phyloP scores from a whole-genome alignment of 1,140 invertebrate species.

The Chironomus striatipennis region DNA sequence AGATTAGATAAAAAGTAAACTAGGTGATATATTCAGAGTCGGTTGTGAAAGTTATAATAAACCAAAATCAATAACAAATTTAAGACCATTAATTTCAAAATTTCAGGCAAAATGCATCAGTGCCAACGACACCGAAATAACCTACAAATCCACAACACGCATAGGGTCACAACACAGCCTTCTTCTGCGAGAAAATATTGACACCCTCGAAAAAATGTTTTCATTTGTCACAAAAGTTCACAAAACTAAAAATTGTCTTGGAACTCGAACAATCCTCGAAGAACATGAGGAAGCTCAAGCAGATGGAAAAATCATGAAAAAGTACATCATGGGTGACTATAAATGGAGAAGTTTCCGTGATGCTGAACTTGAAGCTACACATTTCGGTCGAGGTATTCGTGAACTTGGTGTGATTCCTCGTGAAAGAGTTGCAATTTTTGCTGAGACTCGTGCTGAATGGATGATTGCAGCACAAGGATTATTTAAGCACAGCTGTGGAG shows the following conservation, averaged over 20 bases:
- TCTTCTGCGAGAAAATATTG: conserved; percentile 63
- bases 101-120: conserved; percentile 35
- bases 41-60: too few relatives aligned
- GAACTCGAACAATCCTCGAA: conserved; percentile 80
- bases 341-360: conserved; percentile 81
- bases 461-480: conserved; percentile 89
- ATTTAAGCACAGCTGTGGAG: conserved; percentile 86
- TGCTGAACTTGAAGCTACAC: conserved; percentile 47
- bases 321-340: conserved; percentile 92
- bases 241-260: conserved; percentile 67
- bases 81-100: background rate
- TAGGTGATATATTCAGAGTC: too few relatives aligned
- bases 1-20: too few relatives aligned
- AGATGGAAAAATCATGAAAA: conserved; percentile 93
- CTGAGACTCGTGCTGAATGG: conserved; percentile 96
- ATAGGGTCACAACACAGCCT: conserved; percentile 58
- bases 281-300: conserved; percentile 91
- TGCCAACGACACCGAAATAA: conserved; percentile 46
- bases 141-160: conserved; percentile 59
- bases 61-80: too few relatives aligned
- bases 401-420: conserved; percentile 54
- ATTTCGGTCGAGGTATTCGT: conserved; percentile 68
- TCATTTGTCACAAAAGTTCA: conserved; percentile 64
- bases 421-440: conserved; percentile 83
- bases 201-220: conserved; percentile 83